These are phyloP conservation scores for Python bivittatus DNA, from an alignment of 2,113 vertebrate genomes.

Conservation along the genomic window DNA sequence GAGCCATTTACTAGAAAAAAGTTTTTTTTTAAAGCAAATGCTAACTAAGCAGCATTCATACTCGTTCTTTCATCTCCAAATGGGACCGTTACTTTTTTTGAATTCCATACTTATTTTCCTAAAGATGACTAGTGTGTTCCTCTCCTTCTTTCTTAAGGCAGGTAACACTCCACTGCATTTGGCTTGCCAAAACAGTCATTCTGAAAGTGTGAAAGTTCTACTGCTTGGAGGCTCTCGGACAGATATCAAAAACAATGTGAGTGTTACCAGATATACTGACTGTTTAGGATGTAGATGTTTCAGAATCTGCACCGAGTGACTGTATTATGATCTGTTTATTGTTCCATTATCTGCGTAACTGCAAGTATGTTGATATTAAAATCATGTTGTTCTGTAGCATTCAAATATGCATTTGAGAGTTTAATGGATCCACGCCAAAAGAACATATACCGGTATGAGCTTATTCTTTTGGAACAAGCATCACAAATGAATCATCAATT, in stretches of 20 bases:
- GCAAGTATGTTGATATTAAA: neutral
- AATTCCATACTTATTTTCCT: conserved; percentile 25
- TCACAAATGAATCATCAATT: neutral
- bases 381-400: accelerated
- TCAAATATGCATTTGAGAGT: neutral
- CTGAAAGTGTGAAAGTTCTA: conserved; percentile 87
- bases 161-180: conserved; percentile 94
- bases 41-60: neutral
- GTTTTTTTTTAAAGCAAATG: neutral
- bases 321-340: neutral
- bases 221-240: conserved; percentile 90
- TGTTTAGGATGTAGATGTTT: neutral
- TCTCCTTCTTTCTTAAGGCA: conserved; percentile 78
- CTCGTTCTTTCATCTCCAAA: neutral
- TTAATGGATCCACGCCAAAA: neutral
- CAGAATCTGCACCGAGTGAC: neutral
- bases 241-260: conserved; percentile 91
- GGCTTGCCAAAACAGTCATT: conserved; percentile 94
- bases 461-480: neutral
- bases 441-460: neutral
- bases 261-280: conserved; percentile 54
- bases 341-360: neutral
- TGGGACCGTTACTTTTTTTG: neutral
- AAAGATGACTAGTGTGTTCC: conserved; percentile 36
- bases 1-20: neutral